Base-by-base conservation (phyloP, 2,797 vertebrate genomes). In the Typhlichthys eigenmanni region DNA sequence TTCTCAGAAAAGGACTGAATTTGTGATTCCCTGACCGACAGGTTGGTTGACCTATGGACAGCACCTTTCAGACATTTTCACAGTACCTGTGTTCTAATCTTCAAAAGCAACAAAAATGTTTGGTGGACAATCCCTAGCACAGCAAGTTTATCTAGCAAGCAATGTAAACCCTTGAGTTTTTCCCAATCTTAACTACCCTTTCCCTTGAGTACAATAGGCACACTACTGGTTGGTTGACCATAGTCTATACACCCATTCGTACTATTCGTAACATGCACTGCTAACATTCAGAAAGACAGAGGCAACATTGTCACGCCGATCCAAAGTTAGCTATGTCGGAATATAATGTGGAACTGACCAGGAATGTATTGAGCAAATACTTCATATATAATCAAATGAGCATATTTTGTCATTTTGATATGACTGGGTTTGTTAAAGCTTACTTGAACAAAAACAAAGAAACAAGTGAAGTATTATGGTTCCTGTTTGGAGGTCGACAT, bases 11-110 rank as follows among this genome's bases (percentile, higher is more conserved):
- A 9, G 24, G n/a, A 55, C 17, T 56, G 49, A 52, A 47, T 68
- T 53, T 58, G 12, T 17, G 1, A 61, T 52, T 66, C 32, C 66
- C 64, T 72, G 68, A 68, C 85, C 88, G 59, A 58, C 76, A 93
- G 92, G 94, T 74, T 98, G 92, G 11, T 81, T 83, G 91, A 95
- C 95, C 89, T 82, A 75, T 85, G 84, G 84, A 6, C 76, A 76
- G 67, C 10, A 43, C 32, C 38, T 55, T 7, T 50, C 10, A 61
- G 34, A 19, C 43, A 16, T 65, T 74, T 52, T 59, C n/a, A 68
- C 69, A 11, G 32, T 45, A 5, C 32, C 11, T 34, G 9, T 11
- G 14, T 16, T 17, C 55, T 64, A 4, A 16, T 58, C 58, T 75
- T 55, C 51, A 60, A 73, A 54, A 63, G 64, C 55, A 64, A 58